Evolutionary conservation across 2,113 vertebrate genomes (phyloP).

Genomic region (Nyctibius bracteatus): DNA sequence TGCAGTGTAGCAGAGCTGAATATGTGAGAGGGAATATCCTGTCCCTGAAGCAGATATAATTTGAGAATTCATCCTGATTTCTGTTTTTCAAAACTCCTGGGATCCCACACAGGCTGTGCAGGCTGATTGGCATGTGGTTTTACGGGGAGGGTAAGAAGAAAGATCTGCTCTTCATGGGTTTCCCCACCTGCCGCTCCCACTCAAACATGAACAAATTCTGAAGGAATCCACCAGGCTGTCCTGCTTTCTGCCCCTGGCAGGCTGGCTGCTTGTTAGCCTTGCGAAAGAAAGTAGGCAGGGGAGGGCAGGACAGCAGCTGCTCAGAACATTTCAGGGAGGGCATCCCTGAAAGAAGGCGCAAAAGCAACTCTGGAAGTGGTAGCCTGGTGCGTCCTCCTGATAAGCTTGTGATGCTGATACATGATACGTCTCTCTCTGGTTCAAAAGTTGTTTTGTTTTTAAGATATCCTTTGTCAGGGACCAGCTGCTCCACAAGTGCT

Average conservation of each 20-base stretch:
- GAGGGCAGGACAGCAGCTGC: not conserved
- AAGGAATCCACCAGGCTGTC: not conserved
- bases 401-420: not conserved
- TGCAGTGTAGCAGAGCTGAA: not conserved
- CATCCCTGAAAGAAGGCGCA: not conserved
- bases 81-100: not conserved
- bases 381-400: not conserved
- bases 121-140: not conserved
- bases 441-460: not conserved
- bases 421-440: not conserved
- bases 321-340: not conserved
- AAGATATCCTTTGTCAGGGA: not conserved
- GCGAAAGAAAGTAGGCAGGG: not conserved
- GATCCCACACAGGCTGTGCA: not conserved
- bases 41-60: not conserved
- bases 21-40: not conserved
- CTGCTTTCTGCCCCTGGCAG: not conserved
- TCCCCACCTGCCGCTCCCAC: not conserved
- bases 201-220: not conserved
- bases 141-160: not conserved
- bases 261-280: not conserved
- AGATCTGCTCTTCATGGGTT: not conserved
- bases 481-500: not conserved
- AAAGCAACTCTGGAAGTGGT: not conserved
- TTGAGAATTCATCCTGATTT: not conserved